phyloP scores from a whole-genome alignment of 1,140 invertebrate species.

The Cryptotermes secundus region DNA sequence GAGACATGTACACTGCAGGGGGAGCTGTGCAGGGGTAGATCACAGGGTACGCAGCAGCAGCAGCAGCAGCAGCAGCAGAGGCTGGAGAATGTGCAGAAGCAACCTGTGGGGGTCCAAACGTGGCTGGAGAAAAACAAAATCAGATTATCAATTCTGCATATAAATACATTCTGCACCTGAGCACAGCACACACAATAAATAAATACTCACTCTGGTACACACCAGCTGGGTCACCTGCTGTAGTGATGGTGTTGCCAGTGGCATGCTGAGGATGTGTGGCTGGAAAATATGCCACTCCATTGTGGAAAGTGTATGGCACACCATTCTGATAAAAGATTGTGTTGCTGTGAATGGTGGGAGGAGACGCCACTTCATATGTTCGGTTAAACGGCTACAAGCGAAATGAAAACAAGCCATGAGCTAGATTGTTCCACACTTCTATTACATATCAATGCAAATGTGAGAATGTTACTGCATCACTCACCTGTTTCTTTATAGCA shows the following conservation, averaged over 20 bases:
- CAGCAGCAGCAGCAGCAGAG: slow-evolving; percentile 47
- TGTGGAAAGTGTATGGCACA: slow-evolving; percentile 56
- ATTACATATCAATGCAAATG: too few relatives aligned
- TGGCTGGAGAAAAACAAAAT: not conserved
- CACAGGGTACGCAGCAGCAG: slow-evolving; percentile 49
- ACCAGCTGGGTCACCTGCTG: slow-evolving; percentile 5
- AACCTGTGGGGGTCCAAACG: slow-evolving; percentile 45
- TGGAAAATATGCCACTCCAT: slow-evolving; percentile 60
- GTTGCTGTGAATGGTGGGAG: slow-evolving; percentile 53
- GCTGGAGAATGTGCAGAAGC: slow-evolving; percentile 49
- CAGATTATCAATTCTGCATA: not conserved
- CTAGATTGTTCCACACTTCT: too few relatives aligned
- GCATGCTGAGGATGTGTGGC: slow-evolving; percentile 47
- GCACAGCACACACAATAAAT: too few relatives aligned
- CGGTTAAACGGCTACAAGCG: slow-evolving; percentile 46
- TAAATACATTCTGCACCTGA: too few relatives aligned
- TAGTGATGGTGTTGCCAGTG: slow-evolving; percentile 38
- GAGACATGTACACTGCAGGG: slow-evolving; percentile 47
- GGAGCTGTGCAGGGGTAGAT: slow-evolving; percentile 52
- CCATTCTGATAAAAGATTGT: slow-evolving; percentile 60
- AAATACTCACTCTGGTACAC: slow-evolving; percentile 23
- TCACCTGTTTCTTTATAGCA: slow-evolving; percentile 82
- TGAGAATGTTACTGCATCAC: not conserved
- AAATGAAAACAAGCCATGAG: slow-evolving; percentile 16
- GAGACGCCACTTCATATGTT: slow-evolving; percentile 51